Base-by-base conservation (phyloP, 2,888 invertebrate species). In the Clistopyga incitator region DNA sequence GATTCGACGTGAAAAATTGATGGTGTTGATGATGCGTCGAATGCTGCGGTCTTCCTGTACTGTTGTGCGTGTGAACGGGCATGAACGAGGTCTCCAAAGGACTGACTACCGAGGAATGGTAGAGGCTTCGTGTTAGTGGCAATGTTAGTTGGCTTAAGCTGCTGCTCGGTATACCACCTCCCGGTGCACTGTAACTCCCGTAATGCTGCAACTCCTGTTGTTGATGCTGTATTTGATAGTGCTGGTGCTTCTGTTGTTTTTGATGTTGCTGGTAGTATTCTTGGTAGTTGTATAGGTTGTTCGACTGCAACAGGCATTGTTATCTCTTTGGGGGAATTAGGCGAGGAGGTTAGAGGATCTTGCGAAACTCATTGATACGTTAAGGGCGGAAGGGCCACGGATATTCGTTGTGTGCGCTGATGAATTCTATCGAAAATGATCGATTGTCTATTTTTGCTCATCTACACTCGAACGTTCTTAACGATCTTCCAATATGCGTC, bases 201-300 rank as follows among this genome's bases (percentile, higher is more conserved):
- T 92, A 94, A 84, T 94, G 94, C 82, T 93, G 93, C 89, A 93
- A 93, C 82, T 93, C 93, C 86, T 92, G 93, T 68, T 92, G 92
- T 72, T 90, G 90, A 47, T 88, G 87, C 52, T 88, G 87, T 71
- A 89, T 90, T 59, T 91, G 90, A 77, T 89, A 86, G 15, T 88
- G 87, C 81, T 88, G 45, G 25, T 82, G 80, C 18, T 83, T 77
- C 52, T 82, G 82, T 20, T 83, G 84, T 70, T 84, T 84, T 56
- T 90, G 91, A 42, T 88, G 89, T 71, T 89, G 87, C 90, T 92
- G 91, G 86, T 91, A 92, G 88, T 90, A 91, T 88, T 92, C 92
- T 92, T 92, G 92, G 93, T 92, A 93, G 92, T 91, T 91, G 92
- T 90, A 93, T 89, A 92, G 89, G 88, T 90, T 91, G 91, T 91